Conservation (phyloP, 2,113 vertebrate species). For the Chinchilla lanigera region DNA sequence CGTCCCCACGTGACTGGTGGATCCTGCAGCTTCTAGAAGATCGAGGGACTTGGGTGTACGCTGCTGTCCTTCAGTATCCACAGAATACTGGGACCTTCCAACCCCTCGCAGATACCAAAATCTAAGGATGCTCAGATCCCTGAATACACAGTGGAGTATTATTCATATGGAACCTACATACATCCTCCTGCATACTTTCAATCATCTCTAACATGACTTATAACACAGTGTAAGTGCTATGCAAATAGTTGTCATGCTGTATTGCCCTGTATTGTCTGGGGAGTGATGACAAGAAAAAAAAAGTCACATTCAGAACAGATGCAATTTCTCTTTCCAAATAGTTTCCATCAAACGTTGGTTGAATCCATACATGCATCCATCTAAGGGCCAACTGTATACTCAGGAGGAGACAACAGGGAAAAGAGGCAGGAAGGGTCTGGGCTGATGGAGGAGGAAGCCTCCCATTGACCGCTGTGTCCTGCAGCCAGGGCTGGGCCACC, state of each 20-base stretch:
- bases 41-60: not conserved
- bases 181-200: not conserved
- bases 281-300: not conserved
- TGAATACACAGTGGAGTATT: no score
- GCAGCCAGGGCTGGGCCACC: no score
- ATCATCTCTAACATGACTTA: not conserved
- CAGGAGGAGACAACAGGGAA: not conserved
- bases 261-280: not conserved
- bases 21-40: not conserved
- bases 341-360: not conserved
- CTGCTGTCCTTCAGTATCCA: not conserved
- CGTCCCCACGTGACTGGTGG: not conserved
- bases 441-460: rapidly evolving
- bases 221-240: no score
- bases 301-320: not conserved
- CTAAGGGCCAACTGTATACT: not conserved
- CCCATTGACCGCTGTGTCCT: not conserved
- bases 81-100: no score
- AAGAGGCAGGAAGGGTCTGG: not conserved
- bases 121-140: not conserved
- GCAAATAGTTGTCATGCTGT: no score
- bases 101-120: not conserved
- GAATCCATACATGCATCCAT: not conserved
- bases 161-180: not conserved
- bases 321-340: not conserved